Base-by-base conservation (phyloP, 1,140 invertebrate species). In the Ceratitis capitata region DNA sequence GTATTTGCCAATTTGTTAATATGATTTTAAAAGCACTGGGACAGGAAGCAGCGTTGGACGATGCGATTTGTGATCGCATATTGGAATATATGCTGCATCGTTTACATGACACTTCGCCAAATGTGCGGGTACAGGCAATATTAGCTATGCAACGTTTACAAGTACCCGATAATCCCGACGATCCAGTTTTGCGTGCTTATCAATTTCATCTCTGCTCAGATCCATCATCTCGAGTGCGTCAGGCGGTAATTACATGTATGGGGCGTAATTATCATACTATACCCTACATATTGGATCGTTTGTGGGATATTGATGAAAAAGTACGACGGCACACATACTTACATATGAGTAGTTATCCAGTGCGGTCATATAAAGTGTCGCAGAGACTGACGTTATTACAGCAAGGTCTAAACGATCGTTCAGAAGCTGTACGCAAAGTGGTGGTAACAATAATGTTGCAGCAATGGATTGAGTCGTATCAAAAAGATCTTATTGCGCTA, bases 111-210 rank as follows among this genome's bases (percentile, higher is more conserved):
- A 82, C 89, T 10, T 84, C 89, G 56, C 93, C 95, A 5, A 94
- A 94, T 86, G 96, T 98, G 0, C 92, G 97, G 56, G 94, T 95
- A 51, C 95, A 97, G 89, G 97, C 97, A 19, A 95, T 97, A 0
- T 89, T 95, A 42, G 96, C 96, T n/a, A 92, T 98, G 23, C 94
- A 95, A 29, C 93, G 97, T 53, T 92, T 98, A 4, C 97, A 98
- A 92, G 95, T 96, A 87, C 97, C 97, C 0, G 92, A 93, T 35
- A 94, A 97, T 88, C 93, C 94, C 19, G 93, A 95, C 82, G 97
- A 97, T 92, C 94, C 94, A 16, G 95, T 98, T 0, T 95, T 97
- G 5, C 94, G 95, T 89, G 94, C 96, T 0, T 98, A 96, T 89
- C 90, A 95, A n/a, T 96, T 95, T 89, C 95, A 97, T 86, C 92